phyloP scores from a whole-genome alignment of 2,888 invertebrate genomes.

The Mythimna lalbum region DNA sequence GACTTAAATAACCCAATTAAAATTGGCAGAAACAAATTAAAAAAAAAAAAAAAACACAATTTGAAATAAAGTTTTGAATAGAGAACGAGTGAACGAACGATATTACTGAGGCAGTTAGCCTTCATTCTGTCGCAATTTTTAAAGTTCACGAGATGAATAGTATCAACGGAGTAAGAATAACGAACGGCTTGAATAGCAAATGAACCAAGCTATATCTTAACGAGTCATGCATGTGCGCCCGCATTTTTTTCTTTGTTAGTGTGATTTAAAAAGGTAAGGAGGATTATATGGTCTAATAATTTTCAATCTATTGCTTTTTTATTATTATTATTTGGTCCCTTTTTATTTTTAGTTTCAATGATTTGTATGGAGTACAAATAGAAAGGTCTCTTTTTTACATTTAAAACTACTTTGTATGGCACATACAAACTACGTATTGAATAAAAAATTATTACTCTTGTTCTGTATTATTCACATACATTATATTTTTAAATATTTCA shows the following conservation, averaged over 20 bases:
- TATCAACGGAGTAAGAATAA: conserved; percentile 49
- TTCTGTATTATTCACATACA: too few species aligned
- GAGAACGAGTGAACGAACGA: conserved; percentile 13
- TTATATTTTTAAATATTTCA: too few species aligned
- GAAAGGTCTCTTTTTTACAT: too few species aligned
- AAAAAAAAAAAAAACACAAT: conserved; percentile 46
- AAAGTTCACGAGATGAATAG: conserved; percentile 42
- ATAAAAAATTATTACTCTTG: too few species aligned
- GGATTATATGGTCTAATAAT: too few species aligned
- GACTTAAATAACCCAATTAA: conserved; percentile 46
- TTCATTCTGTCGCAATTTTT: conserved; percentile 45
- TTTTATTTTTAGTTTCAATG: too few species aligned
- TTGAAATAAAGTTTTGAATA: conserved; percentile 45
- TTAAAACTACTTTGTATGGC: too few species aligned
- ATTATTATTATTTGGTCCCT: too few species aligned
- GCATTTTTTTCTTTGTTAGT: conserved; percentile 30
- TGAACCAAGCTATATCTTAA: conserved; percentile 48
- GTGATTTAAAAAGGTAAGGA: conserved; percentile 9
- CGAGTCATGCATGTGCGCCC: conserved; percentile 39
- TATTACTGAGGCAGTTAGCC: conserved; percentile 44
- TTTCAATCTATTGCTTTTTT: too few species aligned
- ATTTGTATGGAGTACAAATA: too few species aligned
- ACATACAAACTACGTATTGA: too few species aligned
- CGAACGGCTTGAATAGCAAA: conserved; percentile 55
- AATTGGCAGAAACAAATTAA: conserved; percentile 47